Evolutionary conservation across 2,888 invertebrate species (phyloP).

Genomic region (Pseudococcus viburni): DNA sequence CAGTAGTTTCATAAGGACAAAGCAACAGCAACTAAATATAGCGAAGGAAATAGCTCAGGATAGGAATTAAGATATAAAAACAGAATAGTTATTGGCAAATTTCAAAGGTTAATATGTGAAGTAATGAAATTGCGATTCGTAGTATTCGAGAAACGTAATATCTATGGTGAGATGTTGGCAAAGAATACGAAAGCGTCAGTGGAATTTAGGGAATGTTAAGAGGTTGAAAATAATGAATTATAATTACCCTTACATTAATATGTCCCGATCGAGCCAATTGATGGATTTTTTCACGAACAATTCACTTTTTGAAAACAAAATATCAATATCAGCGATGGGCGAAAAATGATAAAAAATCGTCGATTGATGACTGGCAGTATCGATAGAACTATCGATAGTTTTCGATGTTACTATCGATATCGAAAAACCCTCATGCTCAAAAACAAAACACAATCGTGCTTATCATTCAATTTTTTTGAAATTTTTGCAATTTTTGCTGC

Average conservation of each 20-base stretch:
- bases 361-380: no score
- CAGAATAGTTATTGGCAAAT: background rate
- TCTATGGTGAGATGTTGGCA: background rate
- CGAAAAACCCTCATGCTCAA: background rate
- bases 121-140: background rate
- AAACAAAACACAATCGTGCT: background rate
- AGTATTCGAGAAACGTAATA: background rate
- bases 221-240: background rate
- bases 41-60: no score
- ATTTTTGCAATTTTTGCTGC: no score
- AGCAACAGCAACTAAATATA: background rate
- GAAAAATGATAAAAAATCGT: no score
- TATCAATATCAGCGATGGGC: background rate
- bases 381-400: background rate
- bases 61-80: slow-evolving; percentile 2
- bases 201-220: no score
- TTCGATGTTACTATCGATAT: no score
- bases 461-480: no score
- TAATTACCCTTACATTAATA: slow-evolving; percentile 36
- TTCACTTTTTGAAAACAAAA: background rate
- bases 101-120: background rate
- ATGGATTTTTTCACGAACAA: background rate
- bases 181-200: no score
- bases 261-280: background rate
- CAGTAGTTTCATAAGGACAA: background rate